Evolutionary conservation across 2,888 invertebrate species (phyloP).

Genomic region (Nephrotoma appendiculata): DNA sequence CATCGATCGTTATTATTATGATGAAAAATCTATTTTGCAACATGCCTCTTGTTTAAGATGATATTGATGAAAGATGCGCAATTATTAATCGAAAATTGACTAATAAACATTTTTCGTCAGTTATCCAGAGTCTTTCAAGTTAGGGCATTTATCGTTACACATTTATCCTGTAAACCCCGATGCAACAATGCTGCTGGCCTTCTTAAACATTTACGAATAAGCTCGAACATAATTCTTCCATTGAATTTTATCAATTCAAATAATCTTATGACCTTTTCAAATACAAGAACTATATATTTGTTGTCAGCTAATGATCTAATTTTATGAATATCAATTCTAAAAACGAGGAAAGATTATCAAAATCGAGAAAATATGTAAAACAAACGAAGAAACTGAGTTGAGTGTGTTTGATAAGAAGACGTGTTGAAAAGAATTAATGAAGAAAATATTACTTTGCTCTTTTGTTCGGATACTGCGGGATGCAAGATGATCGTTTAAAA

Average conservation of each 20-base stretch:
- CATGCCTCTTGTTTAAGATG: no score
- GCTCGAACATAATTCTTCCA: no score
- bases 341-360: neutral
- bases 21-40: no score
- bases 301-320: neutral
- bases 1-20: no score
- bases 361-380: neutral
- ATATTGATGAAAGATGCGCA: no score
- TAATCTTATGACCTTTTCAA: neutral
- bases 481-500: neutral
- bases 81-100: no score
- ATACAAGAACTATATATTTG: neutral
- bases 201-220: no score
- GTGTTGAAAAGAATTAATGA: neutral
- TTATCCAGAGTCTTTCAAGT: no score
- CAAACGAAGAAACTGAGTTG: neutral
- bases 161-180: no score
- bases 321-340: neutral
- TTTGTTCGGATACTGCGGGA: neutral
- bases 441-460: neutral
- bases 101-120: no score
- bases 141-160: no score
- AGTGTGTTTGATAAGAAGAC: neutral
- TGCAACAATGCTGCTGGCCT: no score
- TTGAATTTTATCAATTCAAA: neutral